Base-by-base conservation (phyloP, 2,888 invertebrate genomes). In the Clepsis dumicolana region DNA sequence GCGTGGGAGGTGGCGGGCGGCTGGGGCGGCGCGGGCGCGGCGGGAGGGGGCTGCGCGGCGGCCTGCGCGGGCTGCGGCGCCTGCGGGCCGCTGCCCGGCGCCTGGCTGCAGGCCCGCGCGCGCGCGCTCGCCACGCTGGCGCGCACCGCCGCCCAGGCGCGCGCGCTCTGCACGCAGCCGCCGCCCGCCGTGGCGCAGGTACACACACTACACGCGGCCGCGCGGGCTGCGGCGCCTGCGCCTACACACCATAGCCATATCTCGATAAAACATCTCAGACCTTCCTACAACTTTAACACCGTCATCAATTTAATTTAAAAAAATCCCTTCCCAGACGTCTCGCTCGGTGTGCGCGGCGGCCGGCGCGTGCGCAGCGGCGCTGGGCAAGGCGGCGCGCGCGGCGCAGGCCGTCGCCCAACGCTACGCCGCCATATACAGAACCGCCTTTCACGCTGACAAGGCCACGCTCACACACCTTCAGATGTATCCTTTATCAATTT, bases 181-280 rank as follows among this genome's bases (percentile, higher is more conserved):
- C 98, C 98, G 44, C 98, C 98, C 0, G 98, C 98, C 0, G 97
- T 98, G 65, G 98, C 98, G 0, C 96, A 96, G 86, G 90, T 89
- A 53, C 8, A 41, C 29, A 4, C 4, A 12, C 16, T 16, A 21
- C 2, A 50, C 21, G 2, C 7, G 2, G 0, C 44, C 2, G 16
- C 44, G 44, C 12, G 44, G 16, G 4, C 21, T 41, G 41, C 41
- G 16, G n/a, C 41, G 35, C 35, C 35, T 35, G 27, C 27, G n/a
- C n/a, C n/a, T n/a, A n/a, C n/a, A n/a, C n/a, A n/a, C n/a, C n/a
- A n/a, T n/a, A n/a, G n/a, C n/a, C n/a, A n/a, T n/a, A n/a, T n/a
- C n/a, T n/a, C n/a, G n/a, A n/a, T n/a, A n/a, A n/a, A n/a, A n/a
- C n/a, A n/a, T n/a, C n/a, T n/a, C n/a, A n/a, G n/a, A n/a, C n/a